Conservation (phyloP, 1,140 invertebrate species). For the Drosophila aff. region DNA sequence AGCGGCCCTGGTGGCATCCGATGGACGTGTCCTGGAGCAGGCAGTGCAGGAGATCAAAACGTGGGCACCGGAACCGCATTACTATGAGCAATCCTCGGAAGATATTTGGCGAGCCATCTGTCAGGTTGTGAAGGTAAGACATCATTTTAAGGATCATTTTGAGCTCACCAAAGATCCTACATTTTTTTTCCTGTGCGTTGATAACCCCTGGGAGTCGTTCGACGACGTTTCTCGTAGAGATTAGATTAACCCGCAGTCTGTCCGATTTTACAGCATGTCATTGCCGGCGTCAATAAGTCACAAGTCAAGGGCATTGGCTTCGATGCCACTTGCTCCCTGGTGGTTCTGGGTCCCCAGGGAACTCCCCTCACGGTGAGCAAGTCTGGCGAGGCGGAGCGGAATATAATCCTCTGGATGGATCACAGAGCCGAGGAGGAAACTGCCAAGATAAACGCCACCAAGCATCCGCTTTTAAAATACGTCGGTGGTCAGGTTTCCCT, state of each 20-base stretch:
- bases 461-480: conserved; percentile 92
- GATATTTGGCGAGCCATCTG: conserved; percentile 92
- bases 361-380: conserved; percentile 91
- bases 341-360: conserved; percentile 90
- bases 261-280: conserved; percentile 87
- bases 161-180: conserved; percentile 5
- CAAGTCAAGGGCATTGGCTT: conserved; percentile 95
- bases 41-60: conserved; percentile 89
- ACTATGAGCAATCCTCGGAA: conserved; percentile 96
- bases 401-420: conserved; percentile 99
- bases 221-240: conserved; percentile 33
- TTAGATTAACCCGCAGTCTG: conserved; percentile 62
- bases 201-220: conserved; percentile 19
- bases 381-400: conserved; percentile 89
- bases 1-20: conserved; percentile 90
- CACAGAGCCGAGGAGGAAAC: conserved; percentile 95
- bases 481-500: conserved; percentile 96
- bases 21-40: conserved; percentile 89
- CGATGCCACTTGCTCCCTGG: conserved; percentile 98
- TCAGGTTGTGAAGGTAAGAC: conserved; percentile 73
- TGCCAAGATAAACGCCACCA: conserved; percentile 91
- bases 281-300: conserved; percentile 86
- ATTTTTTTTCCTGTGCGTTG: conserved; percentile 5
- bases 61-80: conserved; percentile 91
- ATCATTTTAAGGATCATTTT: not conserved